A percentile compares a stretch with the other conserved stretches of the same genome.
Conservation (phyloP, 2,797 vertebrate species). For the Pseudochirops cupreus region DNA sequence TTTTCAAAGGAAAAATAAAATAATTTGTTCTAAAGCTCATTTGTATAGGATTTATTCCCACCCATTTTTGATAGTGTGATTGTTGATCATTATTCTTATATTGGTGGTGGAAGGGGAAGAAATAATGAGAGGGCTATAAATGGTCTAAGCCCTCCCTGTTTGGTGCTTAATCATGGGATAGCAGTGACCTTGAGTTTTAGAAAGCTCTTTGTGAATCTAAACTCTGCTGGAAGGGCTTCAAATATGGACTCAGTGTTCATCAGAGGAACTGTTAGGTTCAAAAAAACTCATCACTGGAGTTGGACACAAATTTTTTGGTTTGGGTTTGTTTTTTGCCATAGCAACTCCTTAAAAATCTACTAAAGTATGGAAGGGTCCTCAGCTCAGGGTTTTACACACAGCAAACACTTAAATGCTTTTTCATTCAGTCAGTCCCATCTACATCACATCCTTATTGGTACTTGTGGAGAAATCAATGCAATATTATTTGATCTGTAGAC, state of each 20-base stretch:
- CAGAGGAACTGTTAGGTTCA: not conserved
- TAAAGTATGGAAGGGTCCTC: not conserved
- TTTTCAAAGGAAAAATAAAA: conserved; percentile 68
- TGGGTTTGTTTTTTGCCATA: not conserved
- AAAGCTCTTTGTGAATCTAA: not conserved
- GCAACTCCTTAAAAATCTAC: not conserved
- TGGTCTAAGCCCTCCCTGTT: not conserved
- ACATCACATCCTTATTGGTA: not conserved
- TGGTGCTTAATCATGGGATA: not conserved
- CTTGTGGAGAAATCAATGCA: not conserved
- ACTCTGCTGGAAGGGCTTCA: not conserved
- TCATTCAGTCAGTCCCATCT: not conserved
- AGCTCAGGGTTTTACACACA: not conserved
- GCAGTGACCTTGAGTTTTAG: not conserved
- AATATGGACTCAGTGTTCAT: not conserved
- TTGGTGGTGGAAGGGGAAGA: not conserved
- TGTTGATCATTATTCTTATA: not conserved
- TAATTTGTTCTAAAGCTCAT: conserved; percentile 36
- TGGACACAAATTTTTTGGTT: not conserved
- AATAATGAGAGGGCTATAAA: not conserved
- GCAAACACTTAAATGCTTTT: not conserved
- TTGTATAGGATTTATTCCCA: conserved; percentile 53
- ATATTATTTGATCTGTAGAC: not conserved
- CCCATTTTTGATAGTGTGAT: not conserved
- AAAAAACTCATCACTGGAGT: not conserved